These are phyloP conservation scores for Cochlearius cochlearius DNA, from an alignment of 2,113 vertebrate genomes.

Conservation along the genomic window DNA sequence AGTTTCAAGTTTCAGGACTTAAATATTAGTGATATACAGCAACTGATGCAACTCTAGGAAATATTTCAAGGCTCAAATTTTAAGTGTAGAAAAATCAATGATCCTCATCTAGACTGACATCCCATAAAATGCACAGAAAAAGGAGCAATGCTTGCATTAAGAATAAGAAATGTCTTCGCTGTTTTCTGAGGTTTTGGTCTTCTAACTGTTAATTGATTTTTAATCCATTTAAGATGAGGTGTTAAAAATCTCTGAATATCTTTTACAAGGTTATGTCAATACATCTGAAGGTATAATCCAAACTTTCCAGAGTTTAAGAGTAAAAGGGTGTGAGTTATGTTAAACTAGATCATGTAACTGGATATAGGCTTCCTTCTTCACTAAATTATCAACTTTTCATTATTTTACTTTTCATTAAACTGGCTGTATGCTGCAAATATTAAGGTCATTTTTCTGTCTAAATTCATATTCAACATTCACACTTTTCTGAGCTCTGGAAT, in stretches of 20 bases:
- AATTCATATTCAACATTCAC: background rate
- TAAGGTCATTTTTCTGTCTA: background rate
- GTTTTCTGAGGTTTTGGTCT: background rate
- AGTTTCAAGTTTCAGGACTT: background rate
- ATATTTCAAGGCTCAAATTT: background rate
- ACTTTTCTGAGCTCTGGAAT: background rate
- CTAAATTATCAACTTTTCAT: background rate
- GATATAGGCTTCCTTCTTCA: background rate
- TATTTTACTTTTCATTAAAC: background rate
- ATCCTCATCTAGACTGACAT: background rate
- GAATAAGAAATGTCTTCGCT: background rate
- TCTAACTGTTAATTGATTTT: background rate
- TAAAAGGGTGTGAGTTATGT: background rate
- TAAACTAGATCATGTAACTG: background rate
- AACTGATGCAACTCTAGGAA: background rate
- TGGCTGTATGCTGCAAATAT: background rate
- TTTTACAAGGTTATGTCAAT: background rate
- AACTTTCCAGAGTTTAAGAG: background rate
- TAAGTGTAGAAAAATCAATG: background rate
- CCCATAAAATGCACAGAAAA: background rate
- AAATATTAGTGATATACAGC: background rate
- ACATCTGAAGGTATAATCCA: background rate
- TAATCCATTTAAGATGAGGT: background rate
- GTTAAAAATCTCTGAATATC: background rate
- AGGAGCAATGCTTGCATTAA: fast-evolving